Conservation (phyloP, 2,113 vertebrate species). For the Rhinoderma darwinii region DNA sequence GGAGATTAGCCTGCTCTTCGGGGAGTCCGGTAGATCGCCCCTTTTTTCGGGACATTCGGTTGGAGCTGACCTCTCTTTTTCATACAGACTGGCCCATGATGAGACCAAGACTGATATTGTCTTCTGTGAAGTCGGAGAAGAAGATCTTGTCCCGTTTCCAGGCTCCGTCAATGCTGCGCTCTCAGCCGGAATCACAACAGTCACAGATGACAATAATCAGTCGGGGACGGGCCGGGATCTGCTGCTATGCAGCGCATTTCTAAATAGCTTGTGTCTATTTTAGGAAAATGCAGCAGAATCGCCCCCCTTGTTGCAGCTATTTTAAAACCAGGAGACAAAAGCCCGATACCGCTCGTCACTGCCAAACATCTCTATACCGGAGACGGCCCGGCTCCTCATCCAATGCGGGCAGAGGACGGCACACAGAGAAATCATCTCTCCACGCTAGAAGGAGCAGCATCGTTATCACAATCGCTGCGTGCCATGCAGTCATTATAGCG, state of each 20-base stretch:
- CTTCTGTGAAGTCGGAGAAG: background rate
- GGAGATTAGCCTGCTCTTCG: too few species aligned
- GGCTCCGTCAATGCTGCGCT: background rate
- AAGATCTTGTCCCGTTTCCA: background rate
- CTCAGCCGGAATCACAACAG: background rate
- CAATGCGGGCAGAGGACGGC: background rate
- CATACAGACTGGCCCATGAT: too few species aligned
- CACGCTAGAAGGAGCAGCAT: background rate
- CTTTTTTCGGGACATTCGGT: too few species aligned
- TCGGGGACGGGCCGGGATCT: background rate
- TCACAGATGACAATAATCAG: constrained; percentile 5
- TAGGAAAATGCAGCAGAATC: constrained; percentile 36
- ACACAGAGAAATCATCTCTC: background rate
- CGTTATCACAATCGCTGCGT: background rate
- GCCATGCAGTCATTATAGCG: background rate
- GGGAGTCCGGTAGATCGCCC: too few species aligned
- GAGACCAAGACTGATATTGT: too few species aligned
- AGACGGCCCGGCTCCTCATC: background rate
- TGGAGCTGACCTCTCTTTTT: too few species aligned
- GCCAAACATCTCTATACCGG: background rate
- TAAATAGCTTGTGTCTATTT: constrained; percentile 53
- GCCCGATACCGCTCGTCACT: background rate
- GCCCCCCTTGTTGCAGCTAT: constrained; percentile 24
- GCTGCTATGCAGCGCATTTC: constrained; percentile 35
- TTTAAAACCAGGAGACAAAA: constrained; percentile 25